Evolutionary conservation across 2,113 vertebrate genomes (phyloP).

Genomic region (Rhinopomastus cyanomelas): DNA sequence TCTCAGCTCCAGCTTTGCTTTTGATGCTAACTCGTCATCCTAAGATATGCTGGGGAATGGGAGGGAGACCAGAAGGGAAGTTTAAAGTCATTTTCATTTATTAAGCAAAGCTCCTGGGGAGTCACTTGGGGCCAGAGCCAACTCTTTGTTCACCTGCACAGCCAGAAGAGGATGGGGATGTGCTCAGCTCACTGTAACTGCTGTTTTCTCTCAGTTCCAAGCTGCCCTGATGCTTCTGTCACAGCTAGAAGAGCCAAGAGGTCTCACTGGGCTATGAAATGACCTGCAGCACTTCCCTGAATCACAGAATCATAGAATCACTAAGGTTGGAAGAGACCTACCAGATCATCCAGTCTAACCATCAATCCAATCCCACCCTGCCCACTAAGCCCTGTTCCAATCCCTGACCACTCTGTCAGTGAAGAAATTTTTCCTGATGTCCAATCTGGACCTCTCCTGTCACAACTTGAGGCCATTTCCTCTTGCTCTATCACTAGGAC

Average conservation of each 20-base stretch:
- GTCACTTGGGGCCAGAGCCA: not conserved
- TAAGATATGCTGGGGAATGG: not conserved
- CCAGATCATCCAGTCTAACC: no score
- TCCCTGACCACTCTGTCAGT: no score
- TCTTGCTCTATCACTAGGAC: no score
- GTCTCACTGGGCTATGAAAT: not conserved
- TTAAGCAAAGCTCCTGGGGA: not conserved
- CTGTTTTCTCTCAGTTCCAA: not conserved
- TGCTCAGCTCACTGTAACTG: not conserved
- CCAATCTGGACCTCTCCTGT: no score
- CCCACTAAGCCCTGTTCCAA: no score
- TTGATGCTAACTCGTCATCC: not conserved
- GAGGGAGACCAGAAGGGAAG: not conserved
- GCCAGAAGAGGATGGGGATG: not conserved
- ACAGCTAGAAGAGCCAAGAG: not conserved
- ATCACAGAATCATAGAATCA: no score
- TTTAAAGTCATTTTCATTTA: not conserved
- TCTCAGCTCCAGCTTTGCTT: not conserved
- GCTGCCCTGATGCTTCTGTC: not conserved
- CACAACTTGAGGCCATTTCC: no score
- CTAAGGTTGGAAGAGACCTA: no score
- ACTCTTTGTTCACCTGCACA: not conserved
- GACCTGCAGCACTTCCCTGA: no score
- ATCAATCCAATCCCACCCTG: no score
- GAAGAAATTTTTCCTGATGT: no score